Percentiles rank a stretch among this genome's conserved stretches.
phyloP scores from a whole-genome alignment of 2,888 invertebrate species.

The Latheticus oryzae region DNA sequence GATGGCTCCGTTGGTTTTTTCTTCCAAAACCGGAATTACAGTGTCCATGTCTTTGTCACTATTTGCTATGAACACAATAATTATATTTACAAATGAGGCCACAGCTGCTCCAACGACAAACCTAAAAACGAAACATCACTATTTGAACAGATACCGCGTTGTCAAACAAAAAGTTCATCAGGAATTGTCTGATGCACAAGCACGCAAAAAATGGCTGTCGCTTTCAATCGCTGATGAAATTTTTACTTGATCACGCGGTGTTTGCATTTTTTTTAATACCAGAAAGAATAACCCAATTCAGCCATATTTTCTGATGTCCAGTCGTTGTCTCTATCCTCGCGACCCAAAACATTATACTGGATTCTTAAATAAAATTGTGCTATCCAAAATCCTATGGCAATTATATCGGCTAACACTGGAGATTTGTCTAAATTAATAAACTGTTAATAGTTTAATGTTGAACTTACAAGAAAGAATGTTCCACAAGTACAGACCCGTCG shows the following conservation, averaged over 20 bases:
- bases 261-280: too few species aligned
- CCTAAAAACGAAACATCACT: conserved; percentile 66
- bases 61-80: conserved; percentile 79
- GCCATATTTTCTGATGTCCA: conserved; percentile 89
- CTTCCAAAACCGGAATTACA: conserved; percentile 77
- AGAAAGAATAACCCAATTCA: conserved; percentile 88
- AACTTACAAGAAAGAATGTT: conserved; percentile 81
- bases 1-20: conserved; percentile 86
- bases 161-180: too few species aligned
- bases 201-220: too few species aligned
- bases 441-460: not conserved
- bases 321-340: conserved; percentile 80
- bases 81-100: conserved; percentile 78
- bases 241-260: not conserved
- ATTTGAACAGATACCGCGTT: conserved; percentile 4
- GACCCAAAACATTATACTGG: conserved; percentile 83
- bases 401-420: conserved; percentile 79
- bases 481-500: conserved; percentile 80
- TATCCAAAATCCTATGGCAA: conserved; percentile 84
- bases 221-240: too few species aligned
- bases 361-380: conserved; percentile 85
- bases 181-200: too few species aligned
- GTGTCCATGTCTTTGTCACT: conserved; percentile 76
- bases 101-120: conserved; percentile 78
- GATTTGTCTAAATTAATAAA: too few species aligned